phyloP scores from a whole-genome alignment of 2,113 vertebrate genomes.

The Megalops atlanticus region DNA sequence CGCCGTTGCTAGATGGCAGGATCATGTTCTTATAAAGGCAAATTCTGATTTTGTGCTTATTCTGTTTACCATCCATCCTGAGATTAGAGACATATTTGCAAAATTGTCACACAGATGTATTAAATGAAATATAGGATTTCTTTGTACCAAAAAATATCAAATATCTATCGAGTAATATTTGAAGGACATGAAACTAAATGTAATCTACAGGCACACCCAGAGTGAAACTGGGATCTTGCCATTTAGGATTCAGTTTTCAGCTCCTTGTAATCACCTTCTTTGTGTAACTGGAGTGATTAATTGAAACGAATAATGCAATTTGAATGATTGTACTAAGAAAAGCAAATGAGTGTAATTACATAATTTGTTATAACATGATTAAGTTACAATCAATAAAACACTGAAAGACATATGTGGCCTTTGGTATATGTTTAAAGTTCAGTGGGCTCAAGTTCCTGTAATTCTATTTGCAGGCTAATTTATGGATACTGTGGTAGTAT shows the following conservation, averaged over 20 bases:
- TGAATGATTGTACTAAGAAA: constrained; percentile 64
- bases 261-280: constrained; percentile 63
- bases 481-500: too few species aligned
- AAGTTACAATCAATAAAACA: constrained; percentile 69
- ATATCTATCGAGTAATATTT: constrained; percentile 44
- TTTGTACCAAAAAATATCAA: constrained; percentile 54
- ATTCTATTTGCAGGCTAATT: too few species aligned
- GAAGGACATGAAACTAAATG: constrained; percentile 45
- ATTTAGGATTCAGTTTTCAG: constrained; percentile 50
- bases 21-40: constrained; percentile 49
- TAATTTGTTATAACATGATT: constrained; percentile 67
- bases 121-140: constrained; percentile 40
- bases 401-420: constrained; percentile 45
- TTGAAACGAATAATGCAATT: constrained; percentile 55
- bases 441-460: too few species aligned
- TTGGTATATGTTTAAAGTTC: constrained; percentile 12
- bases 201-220: constrained; percentile 49
- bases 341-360: constrained; percentile 62
- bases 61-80: constrained; percentile 29
- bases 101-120: constrained; percentile 38
- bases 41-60: constrained; percentile 50
- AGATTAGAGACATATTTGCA: constrained; percentile 49
- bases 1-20: constrained; percentile 58
- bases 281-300: constrained; percentile 47
- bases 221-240: constrained; percentile 39